These are phyloP conservation scores for Agrochola lychnidis DNA, from an alignment of 2,888 invertebrate species.

Conservation along the genomic window DNA sequence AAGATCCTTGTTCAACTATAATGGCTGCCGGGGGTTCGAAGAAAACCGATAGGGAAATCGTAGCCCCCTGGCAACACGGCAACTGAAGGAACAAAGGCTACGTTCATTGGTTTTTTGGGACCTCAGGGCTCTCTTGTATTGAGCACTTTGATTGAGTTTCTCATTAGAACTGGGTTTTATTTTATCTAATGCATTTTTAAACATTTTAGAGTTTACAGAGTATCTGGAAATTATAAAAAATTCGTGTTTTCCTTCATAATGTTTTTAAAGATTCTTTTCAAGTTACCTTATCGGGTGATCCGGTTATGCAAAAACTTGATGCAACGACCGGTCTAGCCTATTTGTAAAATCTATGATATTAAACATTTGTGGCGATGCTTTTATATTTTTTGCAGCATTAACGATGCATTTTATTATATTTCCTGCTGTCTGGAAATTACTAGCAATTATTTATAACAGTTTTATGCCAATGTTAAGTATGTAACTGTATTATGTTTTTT, in stretches of 20 bases:
- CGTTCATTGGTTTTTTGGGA: no score
- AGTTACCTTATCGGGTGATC: slow-evolving; percentile 33
- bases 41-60: no score
- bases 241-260: neutral
- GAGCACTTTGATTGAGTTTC: neutral
- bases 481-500: slow-evolving; percentile 3
- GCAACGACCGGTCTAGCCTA: slow-evolving; percentile 26
- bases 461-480: slow-evolving; percentile 11
- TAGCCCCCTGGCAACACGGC: no score
- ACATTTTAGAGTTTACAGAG: no score
- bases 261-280: slow-evolving; percentile 4
- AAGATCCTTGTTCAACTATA: neutral
- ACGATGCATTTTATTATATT: slow-evolving; percentile 34
- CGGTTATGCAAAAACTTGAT: slow-evolving; percentile 44
- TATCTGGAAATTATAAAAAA: neutral
- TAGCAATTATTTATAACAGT: slow-evolving; percentile 14
- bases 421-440: slow-evolving; percentile 4
- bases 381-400: slow-evolving; percentile 21
- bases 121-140: no score
- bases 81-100: no score
- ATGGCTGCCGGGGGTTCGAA: no score
- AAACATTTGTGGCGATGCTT: neutral
- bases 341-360: slow-evolving; percentile 11
- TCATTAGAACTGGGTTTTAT: neutral
- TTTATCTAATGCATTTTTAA: neutral